phyloP scores from a whole-genome alignment of 2,888 invertebrate species.

The Omphaloscelis lunosa region DNA sequence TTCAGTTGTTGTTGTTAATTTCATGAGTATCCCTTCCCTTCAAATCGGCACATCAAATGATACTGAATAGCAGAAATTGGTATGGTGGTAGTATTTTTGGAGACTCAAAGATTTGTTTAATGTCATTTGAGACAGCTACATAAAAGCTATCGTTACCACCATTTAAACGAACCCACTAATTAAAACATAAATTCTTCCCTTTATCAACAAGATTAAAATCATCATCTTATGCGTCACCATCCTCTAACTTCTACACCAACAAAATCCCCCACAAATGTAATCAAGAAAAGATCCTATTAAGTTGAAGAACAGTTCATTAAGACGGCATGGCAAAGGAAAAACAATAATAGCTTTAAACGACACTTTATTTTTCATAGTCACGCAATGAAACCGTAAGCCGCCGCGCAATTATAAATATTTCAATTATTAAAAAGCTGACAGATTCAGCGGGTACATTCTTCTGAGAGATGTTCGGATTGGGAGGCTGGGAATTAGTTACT shows the following conservation, averaged over 20 bases:
- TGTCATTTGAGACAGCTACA: no score
- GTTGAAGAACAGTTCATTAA: conserved; percentile 61
- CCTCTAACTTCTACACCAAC: neutral
- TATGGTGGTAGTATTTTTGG: no score
- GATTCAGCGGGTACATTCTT: conserved; percentile 73
- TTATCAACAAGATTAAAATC: no score
- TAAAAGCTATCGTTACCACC: no score
- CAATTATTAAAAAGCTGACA: conserved; percentile 84
- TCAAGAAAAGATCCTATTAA: conserved; percentile 39
- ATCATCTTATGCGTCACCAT: neutral
- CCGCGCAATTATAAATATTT: conserved; percentile 86
- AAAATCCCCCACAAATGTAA: conserved; percentile 8
- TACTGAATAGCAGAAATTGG: no score
- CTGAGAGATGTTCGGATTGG: conserved; percentile 58
- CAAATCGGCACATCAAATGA: no score
- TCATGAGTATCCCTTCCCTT: no score
- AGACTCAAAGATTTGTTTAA: no score
- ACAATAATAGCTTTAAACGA: conserved; percentile 79
- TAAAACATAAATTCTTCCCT: no score
- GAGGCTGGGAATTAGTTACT: neutral
- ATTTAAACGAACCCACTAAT: no score
- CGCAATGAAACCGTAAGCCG: conserved; percentile 73
- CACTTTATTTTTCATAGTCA: conserved; percentile 74
- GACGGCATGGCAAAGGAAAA: conserved; percentile 69
- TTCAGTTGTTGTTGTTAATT: no score